These are phyloP conservation scores for Diceros bicornis DNA, from an alignment of 2,797 vertebrate genomes.

Conservation along the genomic window DNA sequence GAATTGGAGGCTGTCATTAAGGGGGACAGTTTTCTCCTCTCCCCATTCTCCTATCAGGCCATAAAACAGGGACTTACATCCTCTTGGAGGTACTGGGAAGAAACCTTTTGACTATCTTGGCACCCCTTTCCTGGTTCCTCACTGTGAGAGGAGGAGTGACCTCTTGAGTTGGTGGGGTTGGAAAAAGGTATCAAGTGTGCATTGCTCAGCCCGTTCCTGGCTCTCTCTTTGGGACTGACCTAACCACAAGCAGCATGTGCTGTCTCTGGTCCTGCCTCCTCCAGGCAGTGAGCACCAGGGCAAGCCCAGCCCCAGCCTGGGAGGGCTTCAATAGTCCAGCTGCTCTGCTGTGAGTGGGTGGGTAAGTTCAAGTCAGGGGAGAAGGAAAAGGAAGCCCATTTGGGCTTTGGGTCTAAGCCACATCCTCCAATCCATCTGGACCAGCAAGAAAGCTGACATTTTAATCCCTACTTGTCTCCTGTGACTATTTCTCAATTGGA, in stretches of 20 bases:
- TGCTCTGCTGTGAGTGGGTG: conserved; percentile 73
- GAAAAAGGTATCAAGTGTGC: neutral
- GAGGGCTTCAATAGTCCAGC: conserved; percentile 73
- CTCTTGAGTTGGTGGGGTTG: neutral
- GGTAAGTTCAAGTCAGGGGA: conserved; percentile 64
- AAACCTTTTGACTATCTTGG: neutral
- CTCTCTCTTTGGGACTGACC: conserved; percentile 38
- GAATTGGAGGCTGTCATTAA: neutral
- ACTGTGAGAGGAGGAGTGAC: neutral
- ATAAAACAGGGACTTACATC: neutral
- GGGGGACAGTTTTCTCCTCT: neutral
- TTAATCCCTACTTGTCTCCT: conserved; percentile 66
- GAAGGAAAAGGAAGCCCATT: conserved; percentile 33
- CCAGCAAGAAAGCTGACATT: conserved; percentile 74
- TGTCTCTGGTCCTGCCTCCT: neutral
- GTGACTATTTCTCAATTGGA: conserved; percentile 68
- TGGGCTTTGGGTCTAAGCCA: conserved; percentile 71
- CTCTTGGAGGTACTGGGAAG: neutral
- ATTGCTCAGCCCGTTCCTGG: neutral
- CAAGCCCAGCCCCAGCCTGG: neutral
- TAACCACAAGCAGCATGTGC: neutral
- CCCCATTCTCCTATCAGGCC: neutral
- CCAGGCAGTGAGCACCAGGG: neutral
- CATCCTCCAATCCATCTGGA: conserved; percentile 71
- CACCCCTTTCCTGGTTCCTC: neutral